These are phyloP conservation scores for Corticium candelabrum DNA, from an alignment of 37 sponge, comb jelly and placozoan genomes.

Conservation along the genomic window DNA sequence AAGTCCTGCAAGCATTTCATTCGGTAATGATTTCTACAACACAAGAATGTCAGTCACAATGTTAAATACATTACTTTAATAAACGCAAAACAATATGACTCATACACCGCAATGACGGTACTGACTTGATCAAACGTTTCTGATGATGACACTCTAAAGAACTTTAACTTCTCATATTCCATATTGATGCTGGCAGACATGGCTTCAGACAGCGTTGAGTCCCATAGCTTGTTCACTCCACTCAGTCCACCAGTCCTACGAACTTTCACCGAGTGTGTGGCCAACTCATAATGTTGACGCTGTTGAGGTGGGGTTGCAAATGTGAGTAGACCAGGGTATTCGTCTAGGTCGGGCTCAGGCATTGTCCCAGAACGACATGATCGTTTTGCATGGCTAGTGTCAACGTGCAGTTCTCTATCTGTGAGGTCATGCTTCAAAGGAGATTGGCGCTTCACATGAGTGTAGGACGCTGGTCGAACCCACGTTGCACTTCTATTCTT, in stretches of 20 bases:
- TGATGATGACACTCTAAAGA: slow-evolving; percentile 49
- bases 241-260: slow-evolving; percentile 51
- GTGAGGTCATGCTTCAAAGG: too few relatives aligned
- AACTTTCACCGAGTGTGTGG: slow-evolving; percentile 33
- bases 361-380: too few relatives aligned
- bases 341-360: too few relatives aligned
- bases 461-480: not conserved
- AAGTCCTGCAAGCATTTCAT: slow-evolving; percentile 79
- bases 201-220: slow-evolving; percentile 33
- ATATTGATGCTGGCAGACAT: not conserved
- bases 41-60: not conserved
- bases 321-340: too few relatives aligned
- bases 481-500: too few relatives aligned
- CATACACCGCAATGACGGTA: too few relatives aligned
- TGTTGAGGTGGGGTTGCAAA: not conserved
- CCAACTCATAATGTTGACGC: slow-evolving; percentile 24
- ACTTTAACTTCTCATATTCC: not conserved
- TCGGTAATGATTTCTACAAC: slow-evolving; percentile 63
- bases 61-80: not conserved
- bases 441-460: not conserved
- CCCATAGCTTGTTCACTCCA: slow-evolving; percentile 71
- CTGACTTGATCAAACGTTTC: slow-evolving; percentile 74
- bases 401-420: too few relatives aligned
- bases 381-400: too few relatives aligned
- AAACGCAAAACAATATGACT: too few relatives aligned